Percentiles rank a stretch among this genome's conserved stretches.
phyloP scores from a whole-genome alignment of 2,888 invertebrate species.

The Caenorhabditis doughertyi region DNA sequence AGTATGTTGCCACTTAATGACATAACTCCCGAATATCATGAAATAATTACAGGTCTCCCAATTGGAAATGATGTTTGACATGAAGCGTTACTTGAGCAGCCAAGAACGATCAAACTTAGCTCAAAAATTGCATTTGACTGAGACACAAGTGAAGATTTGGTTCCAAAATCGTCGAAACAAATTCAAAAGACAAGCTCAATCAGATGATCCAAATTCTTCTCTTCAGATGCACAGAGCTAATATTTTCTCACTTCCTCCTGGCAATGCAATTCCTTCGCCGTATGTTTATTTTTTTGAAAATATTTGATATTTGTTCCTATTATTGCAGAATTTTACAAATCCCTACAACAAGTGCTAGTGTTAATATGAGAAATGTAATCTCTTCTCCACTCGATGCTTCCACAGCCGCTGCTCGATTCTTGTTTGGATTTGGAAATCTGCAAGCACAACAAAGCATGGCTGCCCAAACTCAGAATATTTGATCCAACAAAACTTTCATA shows the following conservation, averaged over 20 bases:
- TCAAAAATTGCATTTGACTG: slow-evolving; percentile 76
- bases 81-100: slow-evolving; percentile 78
- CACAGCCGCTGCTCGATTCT: slow-evolving; percentile 64
- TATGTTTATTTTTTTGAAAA: slow-evolving; percentile 15
- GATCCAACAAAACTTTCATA: not conserved
- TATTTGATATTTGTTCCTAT: not conserved
- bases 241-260: slow-evolving; percentile 48
- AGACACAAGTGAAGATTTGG: slow-evolving; percentile 82
- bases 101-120: slow-evolving; percentile 77
- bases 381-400: slow-evolving; percentile 55
- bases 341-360: slow-evolving; percentile 28
- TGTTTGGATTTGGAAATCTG: slow-evolving; percentile 62
- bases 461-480: slow-evolving; percentile 46
- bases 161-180: slow-evolving; percentile 82
- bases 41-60: slow-evolving; percentile 77
- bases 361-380: slow-evolving; percentile 51
- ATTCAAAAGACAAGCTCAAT: slow-evolving; percentile 74
- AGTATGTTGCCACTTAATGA: not conserved
- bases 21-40: no score
- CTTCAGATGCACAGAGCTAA: slow-evolving; percentile 68
- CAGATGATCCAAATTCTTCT: slow-evolving; percentile 65
- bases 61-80: slow-evolving; percentile 78
- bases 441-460: slow-evolving; percentile 33
- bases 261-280: slow-evolving; percentile 24
- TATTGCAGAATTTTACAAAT: slow-evolving; percentile 26